Percentiles rank a stretch among this genome's conserved stretches.
Evolutionary conservation across 92 coral and sea anemone genomes (phyloP).

Genomic region (Actinernus sp.): DNA sequence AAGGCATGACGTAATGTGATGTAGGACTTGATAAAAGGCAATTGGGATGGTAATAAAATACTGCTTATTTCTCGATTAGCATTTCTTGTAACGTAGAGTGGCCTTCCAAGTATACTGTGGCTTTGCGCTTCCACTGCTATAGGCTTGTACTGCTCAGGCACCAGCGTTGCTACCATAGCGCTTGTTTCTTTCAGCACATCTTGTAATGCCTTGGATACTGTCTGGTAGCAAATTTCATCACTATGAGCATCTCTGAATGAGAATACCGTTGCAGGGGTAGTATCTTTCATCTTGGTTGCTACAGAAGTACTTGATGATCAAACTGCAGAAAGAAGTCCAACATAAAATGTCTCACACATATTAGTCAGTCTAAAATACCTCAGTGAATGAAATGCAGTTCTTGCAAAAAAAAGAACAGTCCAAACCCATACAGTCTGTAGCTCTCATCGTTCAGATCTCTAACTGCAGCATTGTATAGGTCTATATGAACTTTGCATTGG

Average conservation of each 20-base stretch:
- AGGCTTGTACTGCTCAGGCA: constrained; percentile 58
- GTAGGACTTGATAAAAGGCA: no score
- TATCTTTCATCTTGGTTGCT: constrained; percentile 30
- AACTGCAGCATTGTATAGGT: constrained; percentile 19
- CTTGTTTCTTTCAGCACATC: constrained; percentile 8
- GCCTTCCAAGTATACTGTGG: constrained; percentile 65
- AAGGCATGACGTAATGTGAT: no score
- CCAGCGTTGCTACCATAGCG: constrained; percentile 43
- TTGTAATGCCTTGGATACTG: constrained; percentile 47
- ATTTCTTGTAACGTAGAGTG: constrained; percentile 58
- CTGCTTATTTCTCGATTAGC: constrained; percentile 83
- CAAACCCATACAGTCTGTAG: constrained; percentile 73
- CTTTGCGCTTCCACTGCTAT: constrained; percentile 41
- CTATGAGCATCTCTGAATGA: constrained; percentile 62
- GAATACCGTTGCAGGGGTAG: constrained; percentile 60
- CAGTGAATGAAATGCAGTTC: constrained; percentile 48
- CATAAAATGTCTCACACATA: constrained; percentile 62
- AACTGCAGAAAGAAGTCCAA: constrained; percentile 36
- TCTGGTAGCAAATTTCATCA: constrained; percentile 62
- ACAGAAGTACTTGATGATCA: constrained; percentile 62
- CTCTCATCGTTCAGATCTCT: constrained; percentile 19
- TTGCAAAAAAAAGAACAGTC: constrained; percentile 67
- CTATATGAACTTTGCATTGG: constrained; percentile 40
- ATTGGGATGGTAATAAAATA: no score
- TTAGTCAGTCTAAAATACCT: constrained; percentile 62